Evolutionary conservation across 2,888 invertebrate genomes (phyloP), one percentile per base, ranked within the genome.

Genomic region (Stictocephala bisonia): DNA sequence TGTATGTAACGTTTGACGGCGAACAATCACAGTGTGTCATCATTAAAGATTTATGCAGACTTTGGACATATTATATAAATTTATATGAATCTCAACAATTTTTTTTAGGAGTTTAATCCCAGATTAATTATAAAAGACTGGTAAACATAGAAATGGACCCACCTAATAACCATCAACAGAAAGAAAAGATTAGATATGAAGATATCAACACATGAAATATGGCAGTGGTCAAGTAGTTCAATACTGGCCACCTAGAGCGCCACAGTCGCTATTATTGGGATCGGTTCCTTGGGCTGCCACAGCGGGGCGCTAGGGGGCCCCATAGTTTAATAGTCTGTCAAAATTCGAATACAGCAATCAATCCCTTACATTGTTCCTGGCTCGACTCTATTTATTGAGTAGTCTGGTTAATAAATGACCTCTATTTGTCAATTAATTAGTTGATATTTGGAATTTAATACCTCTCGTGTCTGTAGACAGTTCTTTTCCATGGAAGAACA

Each of bases 271-370:
- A 26, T 44, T 24, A 44, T 41, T 44, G 26, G 44, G 64, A 64
- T 64, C 24, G 64, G 64, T 64, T 60, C 2, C 60, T 60, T 64
- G 44, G 35, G 13, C 40, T 40, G 3, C 64, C 13, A n/a, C n/a
- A n/a, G 27, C 64, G 64, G 64, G 64, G 60, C 60, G 40, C 60
- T 35, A 60, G 40, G 9, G 40, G 18, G 31, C 35, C 24, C 51
- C n/a, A 44, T 64, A 64, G 64, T 64, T 64, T 64, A 64, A 64
- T 64, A 44, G 64, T 64, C 64, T 64, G 64, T 64, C 64, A 64
- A 64, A 64, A 64, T 44, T 41, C 44, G 27, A 60, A 26, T n/a
- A n/a, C n/a, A n/a, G n/a, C n/a, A 27, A 44, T 64, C 44, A 44
- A 64, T 64, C 26, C 64, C 26, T 2, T 31, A 31, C 58, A 64